Conservation (phyloP, 2,113 vertebrate genomes). For the Podarcis muralis region DNA sequence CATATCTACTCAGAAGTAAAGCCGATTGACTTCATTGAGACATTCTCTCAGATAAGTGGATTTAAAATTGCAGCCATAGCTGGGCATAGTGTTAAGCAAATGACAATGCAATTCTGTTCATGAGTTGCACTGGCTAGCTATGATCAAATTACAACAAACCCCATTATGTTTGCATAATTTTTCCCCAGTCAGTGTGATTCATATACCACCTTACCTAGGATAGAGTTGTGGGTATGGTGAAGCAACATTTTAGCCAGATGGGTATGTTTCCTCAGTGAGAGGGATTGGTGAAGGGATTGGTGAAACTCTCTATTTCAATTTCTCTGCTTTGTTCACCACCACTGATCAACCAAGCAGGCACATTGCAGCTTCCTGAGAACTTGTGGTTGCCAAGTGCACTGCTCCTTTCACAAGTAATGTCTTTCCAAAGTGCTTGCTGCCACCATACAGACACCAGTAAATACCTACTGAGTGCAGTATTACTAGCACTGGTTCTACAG, state of each 20-base stretch:
- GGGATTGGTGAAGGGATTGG: no score
- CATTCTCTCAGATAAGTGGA: no score
- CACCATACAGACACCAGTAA: neutral
- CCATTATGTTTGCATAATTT: no score
- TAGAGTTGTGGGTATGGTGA: no score
- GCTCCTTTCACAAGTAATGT: neutral
- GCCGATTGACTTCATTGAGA: no score
- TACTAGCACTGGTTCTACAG: neutral
- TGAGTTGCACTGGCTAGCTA: neutral
- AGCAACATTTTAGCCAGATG: neutral
- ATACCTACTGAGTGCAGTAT: neutral
- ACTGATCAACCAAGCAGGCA: no score
- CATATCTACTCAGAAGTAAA: no score
- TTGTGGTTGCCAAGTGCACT: no score
- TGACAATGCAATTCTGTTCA: neutral
- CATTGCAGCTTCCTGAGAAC: no score
- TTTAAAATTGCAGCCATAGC: neutral
- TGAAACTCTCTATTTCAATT: no score
- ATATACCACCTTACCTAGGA: neutral
- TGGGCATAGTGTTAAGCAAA: neutral
- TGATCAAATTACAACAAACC: neutral
- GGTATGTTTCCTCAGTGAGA: no score
- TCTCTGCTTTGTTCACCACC: no score
- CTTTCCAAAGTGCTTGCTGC: neutral
- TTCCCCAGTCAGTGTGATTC: neutral